These are phyloP conservation scores for Myrmecophaga tridactyla DNA, from an alignment of 2,113 vertebrate genomes.

Conservation along the genomic window DNA sequence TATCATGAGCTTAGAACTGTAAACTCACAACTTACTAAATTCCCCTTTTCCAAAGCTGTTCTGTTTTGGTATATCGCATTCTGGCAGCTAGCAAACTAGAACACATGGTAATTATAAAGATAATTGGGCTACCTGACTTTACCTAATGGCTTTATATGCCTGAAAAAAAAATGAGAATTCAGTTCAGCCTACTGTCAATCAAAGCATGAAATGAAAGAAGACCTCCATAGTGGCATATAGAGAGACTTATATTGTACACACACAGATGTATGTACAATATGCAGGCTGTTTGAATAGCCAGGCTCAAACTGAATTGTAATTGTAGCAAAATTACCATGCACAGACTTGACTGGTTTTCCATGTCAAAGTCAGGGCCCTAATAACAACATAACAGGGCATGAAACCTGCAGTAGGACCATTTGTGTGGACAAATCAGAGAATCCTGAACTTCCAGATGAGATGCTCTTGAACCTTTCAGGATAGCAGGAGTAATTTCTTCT, in stretches of 20 bases:
- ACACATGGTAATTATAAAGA: neutral
- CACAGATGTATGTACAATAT: no score
- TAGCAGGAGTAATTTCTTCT: neutral
- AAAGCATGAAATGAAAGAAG: neutral
- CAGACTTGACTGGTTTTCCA: neutral
- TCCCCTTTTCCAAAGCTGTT: no score
- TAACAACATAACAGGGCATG: neutral
- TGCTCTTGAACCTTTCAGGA: neutral
- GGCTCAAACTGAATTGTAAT: neutral
- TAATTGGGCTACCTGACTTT: neutral
- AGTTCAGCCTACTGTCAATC: neutral
- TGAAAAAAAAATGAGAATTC: neutral
- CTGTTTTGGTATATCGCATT: no score
- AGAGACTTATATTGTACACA: neutral
- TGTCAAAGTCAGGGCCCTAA: neutral
- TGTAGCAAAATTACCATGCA: neutral
- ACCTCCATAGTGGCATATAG: neutral
- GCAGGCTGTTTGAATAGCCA: neutral
- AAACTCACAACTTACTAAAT: no score
- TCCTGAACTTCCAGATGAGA: accelerated
- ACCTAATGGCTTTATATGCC: neutral
- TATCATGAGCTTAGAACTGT: no score
- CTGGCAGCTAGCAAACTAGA: no score
- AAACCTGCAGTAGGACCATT: neutral
- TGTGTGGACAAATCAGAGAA: neutral